A percentile compares a stretch with the other conserved stretches of the same genome.
These are phyloP conservation scores for Pentalonia nigronervosa DNA, from an alignment of 1,140 invertebrate species.

Conservation along the genomic window DNA sequence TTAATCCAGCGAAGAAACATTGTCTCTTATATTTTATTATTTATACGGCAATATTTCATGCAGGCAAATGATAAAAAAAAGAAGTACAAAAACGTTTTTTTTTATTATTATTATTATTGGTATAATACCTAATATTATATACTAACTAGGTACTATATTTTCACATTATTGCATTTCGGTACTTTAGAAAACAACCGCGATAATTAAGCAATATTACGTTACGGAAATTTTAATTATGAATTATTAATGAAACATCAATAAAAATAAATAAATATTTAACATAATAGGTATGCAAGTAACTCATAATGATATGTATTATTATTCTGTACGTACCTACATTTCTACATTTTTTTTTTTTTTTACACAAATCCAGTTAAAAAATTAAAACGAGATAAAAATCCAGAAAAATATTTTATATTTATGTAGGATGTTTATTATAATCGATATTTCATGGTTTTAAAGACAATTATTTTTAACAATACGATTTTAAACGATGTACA, in stretches of 20 bases:
- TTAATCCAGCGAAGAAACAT: not conserved
- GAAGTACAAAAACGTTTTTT: not conserved
- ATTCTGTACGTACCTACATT: not conserved
- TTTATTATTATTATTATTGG: not conserved
- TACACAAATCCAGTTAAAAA: not conserved
- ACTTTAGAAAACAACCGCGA: not conserved
- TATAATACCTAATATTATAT: not conserved
- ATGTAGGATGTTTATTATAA: not conserved
- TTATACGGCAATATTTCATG: not conserved
- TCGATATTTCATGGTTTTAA: not conserved
- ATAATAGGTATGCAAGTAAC: not conserved
- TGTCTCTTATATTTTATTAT: constrained; percentile 5
- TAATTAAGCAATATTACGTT: constrained; percentile 8
- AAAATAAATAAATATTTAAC: constrained; percentile 20
- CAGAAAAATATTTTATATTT: not conserved
- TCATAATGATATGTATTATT: not conserved
- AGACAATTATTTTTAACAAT: not conserved
- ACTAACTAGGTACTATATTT: not conserved
- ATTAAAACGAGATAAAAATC: not conserved
- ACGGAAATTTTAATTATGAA: not conserved
- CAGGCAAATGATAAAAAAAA: not conserved
- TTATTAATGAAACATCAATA: constrained; percentile 14
- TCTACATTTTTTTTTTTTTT: not conserved
- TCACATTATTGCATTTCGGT: not conserved
- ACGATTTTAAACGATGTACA: not conserved